phyloP scores from a whole-genome alignment of 1,140 invertebrate species.

The Nymphalis io region DNA sequence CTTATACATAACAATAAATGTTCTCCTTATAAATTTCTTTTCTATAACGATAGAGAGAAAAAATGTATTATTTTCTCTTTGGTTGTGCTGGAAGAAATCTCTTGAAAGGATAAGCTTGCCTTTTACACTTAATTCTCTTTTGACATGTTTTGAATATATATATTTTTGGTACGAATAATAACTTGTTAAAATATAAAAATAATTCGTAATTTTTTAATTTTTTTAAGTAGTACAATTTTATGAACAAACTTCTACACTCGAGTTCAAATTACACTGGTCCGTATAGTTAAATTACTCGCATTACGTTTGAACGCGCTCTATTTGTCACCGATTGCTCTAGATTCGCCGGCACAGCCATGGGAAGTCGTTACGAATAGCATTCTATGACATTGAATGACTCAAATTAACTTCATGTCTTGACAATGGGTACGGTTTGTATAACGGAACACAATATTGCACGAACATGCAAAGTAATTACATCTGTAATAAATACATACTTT shows the following conservation, averaged over 20 bases:
- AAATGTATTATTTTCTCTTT: too few species aligned
- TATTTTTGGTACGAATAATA: too few species aligned
- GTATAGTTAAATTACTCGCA: constrained; percentile 63
- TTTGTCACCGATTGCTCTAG: constrained; percentile 66
- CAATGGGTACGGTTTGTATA: constrained; percentile 11
- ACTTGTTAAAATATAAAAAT: too few species aligned
- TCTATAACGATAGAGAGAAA: too few species aligned
- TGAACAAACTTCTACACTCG: not conserved
- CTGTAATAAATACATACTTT: not conserved
- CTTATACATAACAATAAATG: too few species aligned
- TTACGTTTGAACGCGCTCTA: constrained; percentile 52
- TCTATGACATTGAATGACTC: constrained; percentile 56
- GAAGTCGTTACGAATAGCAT: constrained; percentile 59
- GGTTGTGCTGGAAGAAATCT: too few species aligned
- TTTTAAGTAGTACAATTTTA: not conserved
- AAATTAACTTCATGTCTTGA: constrained; percentile 50
- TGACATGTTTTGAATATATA: too few species aligned
- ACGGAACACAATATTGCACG: constrained; percentile 26
- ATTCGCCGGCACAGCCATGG: constrained; percentile 62
- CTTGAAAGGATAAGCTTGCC: too few species aligned
- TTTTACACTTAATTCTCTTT: too few species aligned
- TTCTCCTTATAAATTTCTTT: too few species aligned
- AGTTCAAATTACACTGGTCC: constrained; percentile 23
- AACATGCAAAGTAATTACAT: not conserved
- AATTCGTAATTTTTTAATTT: too few species aligned